Base-by-base conservation (phyloP, 1,140 invertebrate genomes). In the Pseudachorutes palmiensis region DNA sequence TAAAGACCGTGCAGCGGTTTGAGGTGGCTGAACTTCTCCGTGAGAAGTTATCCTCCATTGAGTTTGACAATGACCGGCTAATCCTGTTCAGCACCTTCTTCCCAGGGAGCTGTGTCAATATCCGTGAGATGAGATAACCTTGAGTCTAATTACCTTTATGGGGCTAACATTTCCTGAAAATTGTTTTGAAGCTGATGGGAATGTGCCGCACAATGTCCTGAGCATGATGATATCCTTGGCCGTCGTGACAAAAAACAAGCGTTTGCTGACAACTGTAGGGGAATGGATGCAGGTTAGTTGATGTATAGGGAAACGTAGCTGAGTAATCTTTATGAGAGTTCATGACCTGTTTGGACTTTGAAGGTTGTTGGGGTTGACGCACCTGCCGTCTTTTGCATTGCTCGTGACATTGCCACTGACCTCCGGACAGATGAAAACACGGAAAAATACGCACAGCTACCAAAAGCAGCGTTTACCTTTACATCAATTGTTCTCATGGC, bases 281-380 rank as follows among this genome's bases (percentile, higher is more conserved):
- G n/a, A 62, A 22, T 73, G 72, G 72, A 70, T 73, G 66, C 62
- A 57, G 51, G 72, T 73, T 41, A 49, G 49, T 28, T 51, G 22
- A 61, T 62, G 55, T 32, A 66, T 61, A n/a, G n/a, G n/a, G n/a
- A n/a, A n/a, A n/a, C n/a, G n/a, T n/a, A n/a, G 45, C 29, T 58
- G 9, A 41, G 57, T 48, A 62, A 48, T 14, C 14, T 41, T 64
- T 64, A 59, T 41, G 24, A 26, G 32, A 1, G 0, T 24, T 26
- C 5, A 32, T 30, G 59, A 5, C 16, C n/a, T n/a, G n/a, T n/a
- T n/a, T n/a, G n/a, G n/a, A n/a, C n/a, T n/a, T n/a, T 58, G 41
- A 32, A 71, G 72, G 51, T 30, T 28, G 48, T 41, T 28, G 65
- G 72, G 19, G 29, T 73, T 28, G 72, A 73, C 16, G 68, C 26